Base-by-base conservation (phyloP, 2,113 vertebrate genomes). In the Thymallus thymallus region DNA sequence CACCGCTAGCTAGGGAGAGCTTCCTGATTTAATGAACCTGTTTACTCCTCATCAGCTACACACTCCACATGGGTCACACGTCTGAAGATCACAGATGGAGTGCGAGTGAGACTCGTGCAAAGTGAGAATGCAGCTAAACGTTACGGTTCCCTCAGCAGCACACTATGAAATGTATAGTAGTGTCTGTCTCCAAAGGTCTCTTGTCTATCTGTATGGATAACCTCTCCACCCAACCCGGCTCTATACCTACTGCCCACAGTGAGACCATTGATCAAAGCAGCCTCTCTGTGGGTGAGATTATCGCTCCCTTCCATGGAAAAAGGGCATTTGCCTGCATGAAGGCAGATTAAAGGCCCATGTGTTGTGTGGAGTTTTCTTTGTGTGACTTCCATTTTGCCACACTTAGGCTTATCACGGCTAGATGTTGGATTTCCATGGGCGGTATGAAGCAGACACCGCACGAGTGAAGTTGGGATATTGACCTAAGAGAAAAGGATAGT, bases 1-100 rank as follows among this genome's bases (percentile, higher is more conserved):
- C 48, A 18, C 48, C 14, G 48, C 48, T 51, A 18, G 48, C 14
- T 51, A 4, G 48, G 16, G 48, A 51, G 48, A 88, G 87, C 84
- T 78, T 84, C 74, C 75, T 88, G 86, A 88, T 88, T 91, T 90
- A 90, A 75, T 77, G 66, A 32, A 81, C 79, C 84, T 87, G 32
- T 29, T 65, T 65, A 29, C 63, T 65, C 24, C 63, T 65, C 24
- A 65, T 60, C 56, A 60, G 56, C 56, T 23, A 22, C 56, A 60
- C 51, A 55, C 51, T 55, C 51, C 20, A 55, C 51, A 55, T 55
- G 51, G 20, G 4, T 55, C 14, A 55, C 56, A 60, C 2, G 56
- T n/a, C 56, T 60, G 6, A 60, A 60, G 56, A 60, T 60, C 56
- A 60, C 6, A 60, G 56, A 60, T n/a, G 56, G n/a, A 60, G 61